A percentile compares a stretch with the other conserved stretches of the same genome.
phyloP scores from a whole-genome alignment of 2,888 invertebrate species.

The Zygaena filipendulae region DNA sequence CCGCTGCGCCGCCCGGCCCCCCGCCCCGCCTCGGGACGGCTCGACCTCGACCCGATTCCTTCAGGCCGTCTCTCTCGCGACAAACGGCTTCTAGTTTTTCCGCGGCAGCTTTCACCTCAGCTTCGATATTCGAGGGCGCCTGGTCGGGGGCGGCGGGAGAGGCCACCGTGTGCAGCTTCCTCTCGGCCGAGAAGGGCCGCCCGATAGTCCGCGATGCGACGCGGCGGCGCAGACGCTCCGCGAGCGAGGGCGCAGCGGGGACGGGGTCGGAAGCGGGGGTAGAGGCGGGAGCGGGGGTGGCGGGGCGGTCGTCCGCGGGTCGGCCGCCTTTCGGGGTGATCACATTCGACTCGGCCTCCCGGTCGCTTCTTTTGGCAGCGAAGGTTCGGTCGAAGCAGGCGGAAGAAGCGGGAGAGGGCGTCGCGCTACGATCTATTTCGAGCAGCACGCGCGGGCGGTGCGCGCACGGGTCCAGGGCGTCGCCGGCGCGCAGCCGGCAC shows the following conservation, averaged over 20 bases:
- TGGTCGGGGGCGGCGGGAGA: not conserved
- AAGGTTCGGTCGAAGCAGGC: conserved; percentile 5
- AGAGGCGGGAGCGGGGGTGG: conserved; percentile 12
- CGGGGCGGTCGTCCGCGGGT: conserved; percentile 16
- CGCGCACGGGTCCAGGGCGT: conserved; percentile 29
- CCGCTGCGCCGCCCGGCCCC: conserved; percentile 6
- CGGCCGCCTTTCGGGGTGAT: conserved; percentile 8
- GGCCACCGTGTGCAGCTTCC: conserved; percentile 5
- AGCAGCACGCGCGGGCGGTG: conserved; percentile 29
- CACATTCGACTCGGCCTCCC: conserved; percentile 1
- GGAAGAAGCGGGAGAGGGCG: conserved; percentile 1
- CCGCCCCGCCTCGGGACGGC: conserved; percentile 11
- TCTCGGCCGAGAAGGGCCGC: conserved; percentile 1
- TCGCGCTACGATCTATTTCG: conserved; percentile 26
- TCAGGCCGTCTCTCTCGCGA: conserved; percentile 15
- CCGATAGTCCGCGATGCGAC: not conserved
- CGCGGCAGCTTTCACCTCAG: conserved; percentile 1
- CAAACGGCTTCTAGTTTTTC: conserved; percentile 11
- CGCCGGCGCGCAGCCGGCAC: conserved; percentile 20
- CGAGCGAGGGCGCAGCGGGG: conserved; percentile 10
- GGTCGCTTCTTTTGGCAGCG: too few relatives aligned
- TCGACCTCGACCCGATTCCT: conserved; percentile 26
- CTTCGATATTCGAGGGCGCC: not conserved
- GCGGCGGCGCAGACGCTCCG: conserved; percentile 14
- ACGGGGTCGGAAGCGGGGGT: conserved; percentile 11